Evolutionary conservation across 1,140 invertebrate species (phyloP).

Genomic region (Drosophila yakuba): DNA sequence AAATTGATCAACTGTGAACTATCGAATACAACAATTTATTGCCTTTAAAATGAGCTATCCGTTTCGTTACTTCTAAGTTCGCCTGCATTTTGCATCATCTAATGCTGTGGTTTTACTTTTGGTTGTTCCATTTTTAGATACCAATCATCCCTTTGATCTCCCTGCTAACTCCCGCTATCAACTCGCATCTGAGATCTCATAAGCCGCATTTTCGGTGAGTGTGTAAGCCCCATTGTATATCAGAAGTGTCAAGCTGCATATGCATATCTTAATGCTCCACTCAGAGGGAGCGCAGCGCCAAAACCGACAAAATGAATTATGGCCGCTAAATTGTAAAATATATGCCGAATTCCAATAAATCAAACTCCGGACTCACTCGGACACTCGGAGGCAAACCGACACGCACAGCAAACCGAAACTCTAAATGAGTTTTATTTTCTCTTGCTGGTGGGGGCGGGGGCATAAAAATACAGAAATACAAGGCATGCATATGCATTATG

Average conservation of each 20-base stretch:
- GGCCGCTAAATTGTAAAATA: slow-evolving; percentile 83
- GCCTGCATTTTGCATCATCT: not conserved
- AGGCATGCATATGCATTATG: slow-evolving; percentile 70
- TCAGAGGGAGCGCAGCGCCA: slow-evolving; percentile 63
- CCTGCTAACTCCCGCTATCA: slow-evolving; percentile 2
- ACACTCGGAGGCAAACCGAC: not conserved
- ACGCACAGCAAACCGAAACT: slow-evolving; percentile 34
- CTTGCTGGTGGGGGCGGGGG: slow-evolving; percentile 27
- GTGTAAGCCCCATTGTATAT: slow-evolving; percentile 39
- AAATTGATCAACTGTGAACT: too few relatives aligned
- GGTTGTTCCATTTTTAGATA: not conserved
- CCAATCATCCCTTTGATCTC: slow-evolving; percentile 25
- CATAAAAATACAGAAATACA: slow-evolving; percentile 47
- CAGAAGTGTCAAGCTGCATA: slow-evolving; percentile 53
- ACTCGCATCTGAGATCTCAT: slow-evolving; percentile 2
- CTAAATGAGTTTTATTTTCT: slow-evolving; percentile 67
- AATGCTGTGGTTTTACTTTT: not conserved
- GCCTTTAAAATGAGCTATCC: too few relatives aligned
- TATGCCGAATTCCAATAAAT: slow-evolving; percentile 79
- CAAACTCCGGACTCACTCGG: slow-evolving; percentile 50
- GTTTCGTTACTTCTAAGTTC: not conserved
- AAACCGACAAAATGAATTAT: slow-evolving; percentile 83
- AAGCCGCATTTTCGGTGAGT: slow-evolving; percentile 8
- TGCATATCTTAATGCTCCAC: slow-evolving; percentile 67
- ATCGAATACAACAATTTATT: too few relatives aligned